These are phyloP conservation scores for Chiloscyllium plagiosum DNA, from an alignment of 2,113 vertebrate species.

Conservation along the genomic window DNA sequence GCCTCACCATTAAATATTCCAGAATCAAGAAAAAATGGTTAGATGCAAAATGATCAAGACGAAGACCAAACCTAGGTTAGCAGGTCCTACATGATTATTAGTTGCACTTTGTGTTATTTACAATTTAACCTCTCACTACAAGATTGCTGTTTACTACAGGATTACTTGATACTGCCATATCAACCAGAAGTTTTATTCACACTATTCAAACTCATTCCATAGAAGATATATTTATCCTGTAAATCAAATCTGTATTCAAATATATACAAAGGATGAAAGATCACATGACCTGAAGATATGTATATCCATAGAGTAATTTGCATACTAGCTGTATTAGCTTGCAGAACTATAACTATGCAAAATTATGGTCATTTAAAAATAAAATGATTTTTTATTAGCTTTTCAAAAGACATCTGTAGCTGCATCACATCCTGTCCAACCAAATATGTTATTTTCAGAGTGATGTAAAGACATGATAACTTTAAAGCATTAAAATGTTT, in stretches of 20 bases:
- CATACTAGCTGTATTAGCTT: not conserved
- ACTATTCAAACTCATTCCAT: not conserved
- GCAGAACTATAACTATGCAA: not conserved
- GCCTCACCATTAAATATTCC: not conserved
- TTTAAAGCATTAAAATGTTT: not conserved
- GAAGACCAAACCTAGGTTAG: not conserved
- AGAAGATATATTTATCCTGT: not conserved
- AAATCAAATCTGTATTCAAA: not conserved
- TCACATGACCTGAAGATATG: not conserved
- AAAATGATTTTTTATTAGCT: not conserved
- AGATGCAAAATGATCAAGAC: not conserved
- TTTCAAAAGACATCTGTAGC: not conserved
- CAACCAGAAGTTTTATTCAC: not conserved
- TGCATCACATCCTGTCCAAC: not conserved
- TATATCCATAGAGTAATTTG: not conserved
- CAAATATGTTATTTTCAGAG: not conserved
- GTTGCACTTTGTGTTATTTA: not conserved
- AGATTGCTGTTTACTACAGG: not conserved
- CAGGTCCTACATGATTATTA: not conserved
- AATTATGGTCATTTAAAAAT: not conserved
- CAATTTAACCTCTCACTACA: not conserved
- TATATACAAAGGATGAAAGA: not conserved
- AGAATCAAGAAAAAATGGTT: not conserved
- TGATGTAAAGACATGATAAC: not conserved
- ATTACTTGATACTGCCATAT: not conserved